These are phyloP conservation scores for Eupithecia dodoneata DNA, from an alignment of 2,888 invertebrate species.

Conservation along the genomic window DNA sequence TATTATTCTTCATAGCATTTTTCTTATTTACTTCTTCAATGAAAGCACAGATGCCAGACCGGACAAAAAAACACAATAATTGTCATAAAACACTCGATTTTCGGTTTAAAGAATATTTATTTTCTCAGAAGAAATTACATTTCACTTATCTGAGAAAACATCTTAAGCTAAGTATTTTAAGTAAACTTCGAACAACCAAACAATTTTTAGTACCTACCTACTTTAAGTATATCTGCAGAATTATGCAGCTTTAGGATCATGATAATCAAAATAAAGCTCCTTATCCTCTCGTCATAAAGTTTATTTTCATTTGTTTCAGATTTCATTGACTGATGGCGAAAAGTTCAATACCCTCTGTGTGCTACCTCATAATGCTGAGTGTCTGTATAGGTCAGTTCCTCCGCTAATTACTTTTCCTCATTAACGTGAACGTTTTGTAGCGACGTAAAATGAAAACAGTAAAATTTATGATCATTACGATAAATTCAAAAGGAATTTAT, in stretches of 20 bases:
- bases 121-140: no score
- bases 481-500: no score
- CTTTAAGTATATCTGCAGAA: no score
- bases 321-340: slow-evolving; percentile 47
- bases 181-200: no score
- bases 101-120: no score
- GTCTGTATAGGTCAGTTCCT: slow-evolving; percentile 63
- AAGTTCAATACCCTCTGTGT: slow-evolving; percentile 54
- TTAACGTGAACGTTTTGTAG: neutral
- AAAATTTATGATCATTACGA: neutral
- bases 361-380: slow-evolving; percentile 61
- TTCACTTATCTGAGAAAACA: no score
- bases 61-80: neutral
- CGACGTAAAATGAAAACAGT: neutral
- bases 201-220: no score
- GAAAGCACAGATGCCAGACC: neutral
- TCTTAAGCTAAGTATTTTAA: no score
- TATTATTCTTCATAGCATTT: neutral
- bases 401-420: slow-evolving; percentile 8
- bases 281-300: neutral
- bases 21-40: neutral
- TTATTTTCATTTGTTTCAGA: slow-evolving; percentile 60
- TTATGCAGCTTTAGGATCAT: no score
- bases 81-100: no score
- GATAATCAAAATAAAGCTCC: neutral